phyloP scores from a whole-genome alignment of 2,113 vertebrate genomes.

The Saccopteryx leptura region DNA sequence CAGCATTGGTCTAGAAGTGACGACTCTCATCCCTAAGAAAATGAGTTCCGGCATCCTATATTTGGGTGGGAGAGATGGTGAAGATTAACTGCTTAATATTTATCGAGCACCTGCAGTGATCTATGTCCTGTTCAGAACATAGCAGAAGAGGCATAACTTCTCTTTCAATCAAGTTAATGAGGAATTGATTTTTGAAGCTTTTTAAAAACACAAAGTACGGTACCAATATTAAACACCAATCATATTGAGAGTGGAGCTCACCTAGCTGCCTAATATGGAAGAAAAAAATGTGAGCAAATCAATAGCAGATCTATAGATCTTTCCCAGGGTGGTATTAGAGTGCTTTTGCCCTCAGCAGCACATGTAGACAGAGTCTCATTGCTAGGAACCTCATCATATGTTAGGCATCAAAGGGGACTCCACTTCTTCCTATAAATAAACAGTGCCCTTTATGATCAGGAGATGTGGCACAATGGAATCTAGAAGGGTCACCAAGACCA shows the following conservation, averaged over 20 bases:
- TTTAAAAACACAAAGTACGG: conserved; percentile 76
- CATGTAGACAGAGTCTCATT: background rate
- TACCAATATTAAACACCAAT: conserved; percentile 66
- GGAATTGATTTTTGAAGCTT: conserved; percentile 80
- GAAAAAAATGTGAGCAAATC: conserved; percentile 33
- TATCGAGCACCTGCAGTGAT: conserved; percentile 67
- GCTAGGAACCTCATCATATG: background rate
- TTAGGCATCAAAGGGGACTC: background rate
- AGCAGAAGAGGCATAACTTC: conserved; percentile 71
- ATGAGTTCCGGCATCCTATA: conserved; percentile 37
- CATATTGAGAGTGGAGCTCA: conserved; percentile 65
- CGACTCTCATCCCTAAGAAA: background rate
- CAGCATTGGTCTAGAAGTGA: background rate
- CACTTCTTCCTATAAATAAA: background rate
- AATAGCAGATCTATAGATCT: conserved; percentile 62
- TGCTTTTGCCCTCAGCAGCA: background rate
- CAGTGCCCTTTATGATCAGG: background rate
- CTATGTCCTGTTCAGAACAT: conserved; percentile 69
- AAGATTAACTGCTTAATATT: conserved; percentile 74
- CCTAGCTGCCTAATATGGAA: conserved; percentile 60
- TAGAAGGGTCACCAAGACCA: background rate
- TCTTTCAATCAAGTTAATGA: conserved; percentile 82
- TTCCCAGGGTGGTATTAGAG: conserved; percentile 64
- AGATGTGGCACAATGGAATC: background rate
- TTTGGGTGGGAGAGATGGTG: conserved; percentile 4